Base-by-base conservation (phyloP, 2,888 invertebrate species). In the Osmoderma eremita region DNA sequence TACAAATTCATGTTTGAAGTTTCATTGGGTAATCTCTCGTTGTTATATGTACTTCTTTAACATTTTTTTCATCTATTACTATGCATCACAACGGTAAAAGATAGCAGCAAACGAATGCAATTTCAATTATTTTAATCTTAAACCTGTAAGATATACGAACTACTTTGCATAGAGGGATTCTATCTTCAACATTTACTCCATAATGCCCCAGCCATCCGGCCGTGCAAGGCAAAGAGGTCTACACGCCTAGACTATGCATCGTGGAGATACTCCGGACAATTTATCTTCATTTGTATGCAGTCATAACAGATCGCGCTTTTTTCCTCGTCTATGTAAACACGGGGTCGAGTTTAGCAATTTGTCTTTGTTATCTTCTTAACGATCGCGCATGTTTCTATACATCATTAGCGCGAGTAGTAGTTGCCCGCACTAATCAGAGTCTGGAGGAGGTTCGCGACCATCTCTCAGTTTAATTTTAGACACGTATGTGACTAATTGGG, bases 271-370 rank as follows among this genome's bases (percentile, higher is more conserved):
- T 15, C 15, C 13, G 13, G 22, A 50, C 63, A 18, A 63, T 63
- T 38, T 45, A 63, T 63, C 63, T 63, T 63, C 49, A 63, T 63
- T 63, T 63, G 63, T 63, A 63, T 41, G n/a, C 49, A 50, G 63
- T 63, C 63, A 63, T 63, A 63, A 63, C 63, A 53, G 51, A 41
- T 61, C 63, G 63, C 51, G 30, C 42, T 63, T 63, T 63, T 61
- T 63, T 51, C 24, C 22, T 30, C 18, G 41, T 38, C 49, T 53
- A 24, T 63, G 51, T 63, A 53, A 53, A 51, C 63, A 53, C 45
- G 58, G 12, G 30, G 45, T 20, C 48, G 45, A 41, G 45, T 45
- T 41, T 30, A 24, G 63, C 63, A 53, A 63, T 63, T 53, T 63
- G 53, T 63, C 63, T 63, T 63, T 63, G 63, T 63, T 63, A 63